A percentile compares a stretch with the other conserved stretches of the same genome.
Evolutionary conservation across 2,888 invertebrate species (phyloP).

Genomic region (Boloria selene): DNA sequence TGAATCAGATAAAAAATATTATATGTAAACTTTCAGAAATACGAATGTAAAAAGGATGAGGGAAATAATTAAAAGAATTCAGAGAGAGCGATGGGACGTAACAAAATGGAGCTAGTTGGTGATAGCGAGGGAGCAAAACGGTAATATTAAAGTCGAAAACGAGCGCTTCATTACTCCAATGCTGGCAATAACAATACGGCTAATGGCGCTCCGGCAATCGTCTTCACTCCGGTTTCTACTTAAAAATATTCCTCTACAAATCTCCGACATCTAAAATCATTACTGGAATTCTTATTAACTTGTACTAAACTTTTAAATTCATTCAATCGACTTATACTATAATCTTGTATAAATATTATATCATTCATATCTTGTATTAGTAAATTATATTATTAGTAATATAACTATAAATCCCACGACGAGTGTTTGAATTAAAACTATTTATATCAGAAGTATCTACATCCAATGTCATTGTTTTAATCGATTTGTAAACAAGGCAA

Average conservation of each 20-base stretch:
- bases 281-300: constrained; percentile 35
- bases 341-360: too few relatives aligned
- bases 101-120: constrained; percentile 68
- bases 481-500: constrained; percentile 25
- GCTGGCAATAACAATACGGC: constrained; percentile 79
- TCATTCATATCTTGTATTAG: too few relatives aligned
- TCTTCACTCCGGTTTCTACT: constrained; percentile 67
- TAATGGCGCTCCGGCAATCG: constrained; percentile 73
- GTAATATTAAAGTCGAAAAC: constrained; percentile 77
- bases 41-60: constrained; percentile 51
- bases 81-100: constrained; percentile 61
- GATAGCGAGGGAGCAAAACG: constrained; percentile 69
- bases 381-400: too few relatives aligned
- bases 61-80: constrained; percentile 66
- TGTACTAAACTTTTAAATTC: constrained; percentile 14
- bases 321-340: neutral
- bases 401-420: too few relatives aligned
- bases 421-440: constrained; percentile 38
- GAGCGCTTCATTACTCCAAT: constrained; percentile 79
- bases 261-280: constrained; percentile 48
- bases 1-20: constrained; percentile 55
- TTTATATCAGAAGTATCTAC: constrained; percentile 15
- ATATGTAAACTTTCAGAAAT: constrained; percentile 24
- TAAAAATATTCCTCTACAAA: constrained; percentile 65
- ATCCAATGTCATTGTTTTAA: constrained; percentile 21